These are phyloP conservation scores for Drosophila mimica DNA, from an alignment of 2,888 invertebrate genomes.

Conservation along the genomic window DNA sequence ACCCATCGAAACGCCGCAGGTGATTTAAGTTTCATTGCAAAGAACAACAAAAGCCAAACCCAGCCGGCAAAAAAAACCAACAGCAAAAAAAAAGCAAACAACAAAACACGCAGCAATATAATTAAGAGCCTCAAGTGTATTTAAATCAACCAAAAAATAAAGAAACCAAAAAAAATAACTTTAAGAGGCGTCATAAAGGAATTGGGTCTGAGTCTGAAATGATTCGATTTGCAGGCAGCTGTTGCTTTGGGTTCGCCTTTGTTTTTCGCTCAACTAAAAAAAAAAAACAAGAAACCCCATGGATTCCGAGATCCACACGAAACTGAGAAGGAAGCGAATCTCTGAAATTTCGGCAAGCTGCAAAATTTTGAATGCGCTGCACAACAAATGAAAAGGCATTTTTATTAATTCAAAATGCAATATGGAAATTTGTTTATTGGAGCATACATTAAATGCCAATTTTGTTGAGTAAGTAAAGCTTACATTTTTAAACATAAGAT, in stretches of 20 bases:
- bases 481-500: neutral
- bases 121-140: conserved; percentile 78
- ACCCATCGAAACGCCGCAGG: conserved; percentile 69
- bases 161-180: conserved; percentile 18
- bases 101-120: conserved; percentile 63
- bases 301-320: conserved; percentile 25
- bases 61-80: conserved; percentile 7
- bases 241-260: conserved; percentile 52
- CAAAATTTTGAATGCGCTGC: conserved; percentile 43
- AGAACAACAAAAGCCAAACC: conserved; percentile 48
- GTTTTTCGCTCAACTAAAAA: conserved; percentile 29
- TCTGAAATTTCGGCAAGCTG: conserved; percentile 53
- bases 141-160: conserved; percentile 70
- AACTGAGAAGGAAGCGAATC: conserved; percentile 24
- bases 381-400: neutral
- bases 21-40: conserved; percentile 63
- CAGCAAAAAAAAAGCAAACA: neutral
- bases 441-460: neutral
- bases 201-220: conserved; percentile 38
- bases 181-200: conserved; percentile 57
- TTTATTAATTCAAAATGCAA: neutral
- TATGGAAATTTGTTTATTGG: too few species aligned
- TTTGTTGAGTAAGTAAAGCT: too few species aligned
- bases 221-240: conserved; percentile 68
- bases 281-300: conserved; percentile 26